phyloP scores from a whole-genome alignment of 1,140 invertebrate genomes.

The Lutraria rhynchaena region DNA sequence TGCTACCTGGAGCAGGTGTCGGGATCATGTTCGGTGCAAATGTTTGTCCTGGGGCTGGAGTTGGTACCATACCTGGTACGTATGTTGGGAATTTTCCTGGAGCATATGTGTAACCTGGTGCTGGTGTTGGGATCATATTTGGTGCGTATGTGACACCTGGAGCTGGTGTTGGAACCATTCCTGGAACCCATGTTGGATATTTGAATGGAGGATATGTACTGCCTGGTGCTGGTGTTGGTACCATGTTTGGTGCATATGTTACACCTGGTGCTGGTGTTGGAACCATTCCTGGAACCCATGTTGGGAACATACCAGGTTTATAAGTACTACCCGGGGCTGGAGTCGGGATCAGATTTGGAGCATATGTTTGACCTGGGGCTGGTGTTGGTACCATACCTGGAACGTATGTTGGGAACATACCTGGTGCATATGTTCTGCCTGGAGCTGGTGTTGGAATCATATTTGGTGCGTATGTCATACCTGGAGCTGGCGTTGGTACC shows the following conservation, averaged over 20 bases:
- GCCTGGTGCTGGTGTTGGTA: constrained; percentile 60
- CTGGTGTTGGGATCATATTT: constrained; percentile 53
- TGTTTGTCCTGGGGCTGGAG: constrained; percentile 56
- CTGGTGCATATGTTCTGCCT: constrained; percentile 61
- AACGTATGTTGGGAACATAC: constrained; percentile 56
- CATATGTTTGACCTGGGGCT: constrained; percentile 64
- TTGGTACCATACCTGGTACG: constrained; percentile 58
- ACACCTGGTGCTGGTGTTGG: constrained; percentile 58
- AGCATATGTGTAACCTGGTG: constrained; percentile 59
- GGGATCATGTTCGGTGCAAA: constrained; percentile 58
- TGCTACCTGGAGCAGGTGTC: constrained; percentile 62
- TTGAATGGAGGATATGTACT: constrained; percentile 48
- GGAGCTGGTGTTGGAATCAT: constrained; percentile 62
- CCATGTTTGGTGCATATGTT: constrained; percentile 56
- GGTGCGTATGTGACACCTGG: constrained; percentile 65
- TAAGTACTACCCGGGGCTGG: constrained; percentile 63
- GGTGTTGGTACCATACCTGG: constrained; percentile 59
- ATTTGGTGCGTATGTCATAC: constrained; percentile 42
- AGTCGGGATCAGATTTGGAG: constrained; percentile 60
- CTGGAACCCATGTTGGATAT: constrained; percentile 48
- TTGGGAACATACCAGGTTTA: constrained; percentile 52
- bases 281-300: constrained; percentile 50
- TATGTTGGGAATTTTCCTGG: constrained; percentile 63
- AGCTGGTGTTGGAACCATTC: constrained; percentile 61
- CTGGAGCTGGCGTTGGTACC: constrained; percentile 52